Evolutionary conservation across 2,113 vertebrate species (phyloP).

Genomic region (Leptobrachium ailaonicum): DNA sequence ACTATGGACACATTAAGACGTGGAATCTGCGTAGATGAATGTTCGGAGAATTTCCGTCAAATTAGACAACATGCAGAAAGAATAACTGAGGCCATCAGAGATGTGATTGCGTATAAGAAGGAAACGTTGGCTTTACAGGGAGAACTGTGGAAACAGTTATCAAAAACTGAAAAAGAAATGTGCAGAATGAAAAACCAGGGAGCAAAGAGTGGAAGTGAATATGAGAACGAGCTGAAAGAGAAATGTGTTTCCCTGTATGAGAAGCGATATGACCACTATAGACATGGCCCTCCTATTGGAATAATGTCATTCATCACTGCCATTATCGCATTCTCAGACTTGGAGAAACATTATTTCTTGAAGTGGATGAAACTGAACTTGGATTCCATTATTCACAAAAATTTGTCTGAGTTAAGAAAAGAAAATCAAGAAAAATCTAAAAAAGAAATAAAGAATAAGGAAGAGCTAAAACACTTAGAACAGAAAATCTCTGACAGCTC

Average conservation of each 20-base stretch:
- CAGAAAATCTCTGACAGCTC: conserved; percentile 60
- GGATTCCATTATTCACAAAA: not conserved
- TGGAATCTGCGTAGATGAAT: conserved; percentile 53
- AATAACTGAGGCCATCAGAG: conserved; percentile 28
- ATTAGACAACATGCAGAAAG: not conserved
- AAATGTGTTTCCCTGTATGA: conserved; percentile 46
- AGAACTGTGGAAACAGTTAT: conserved; percentile 47
- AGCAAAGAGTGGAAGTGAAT: not conserved
- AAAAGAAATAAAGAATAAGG: rapidly evolving
- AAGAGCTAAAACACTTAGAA: not conserved
- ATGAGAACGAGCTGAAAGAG: conserved; percentile 47
- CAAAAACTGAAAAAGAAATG: conserved; percentile 51
- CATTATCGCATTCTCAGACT: not conserved
- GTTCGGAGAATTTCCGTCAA: conserved; percentile 52
- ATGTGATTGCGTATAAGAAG: conserved; percentile 38
- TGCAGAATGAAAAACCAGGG: conserved; percentile 40
- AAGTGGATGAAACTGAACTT: conserved; percentile 36
- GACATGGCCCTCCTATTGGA: not conserved
- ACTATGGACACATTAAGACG: conserved; percentile 53
- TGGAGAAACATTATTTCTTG: conserved; percentile 23
- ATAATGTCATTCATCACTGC: conserved; percentile 8
- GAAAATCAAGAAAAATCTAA: conserved; percentile 18
- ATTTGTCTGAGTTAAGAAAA: not conserved
- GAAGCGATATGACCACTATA: conserved; percentile 47
- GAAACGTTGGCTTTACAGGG: conserved; percentile 58